A percentile compares a stretch with the other conserved stretches of the same genome.
Conservation (phyloP, 2,113 vertebrate species). For the Istiophorus platypterus region DNA sequence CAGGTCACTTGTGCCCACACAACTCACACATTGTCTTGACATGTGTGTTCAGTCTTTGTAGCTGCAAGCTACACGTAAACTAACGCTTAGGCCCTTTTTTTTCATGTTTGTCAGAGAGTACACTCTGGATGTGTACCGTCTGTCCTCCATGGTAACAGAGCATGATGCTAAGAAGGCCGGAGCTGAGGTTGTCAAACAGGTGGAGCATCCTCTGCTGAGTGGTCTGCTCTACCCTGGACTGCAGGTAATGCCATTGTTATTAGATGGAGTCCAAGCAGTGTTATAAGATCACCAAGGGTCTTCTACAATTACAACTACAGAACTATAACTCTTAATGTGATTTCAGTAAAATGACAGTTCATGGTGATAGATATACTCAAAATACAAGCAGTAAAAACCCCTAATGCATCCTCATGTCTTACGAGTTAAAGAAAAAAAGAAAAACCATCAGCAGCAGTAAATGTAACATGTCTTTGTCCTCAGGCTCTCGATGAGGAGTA, state of each 20-base stretch:
- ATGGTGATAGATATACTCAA: too few species aligned
- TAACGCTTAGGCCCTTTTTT: neutral
- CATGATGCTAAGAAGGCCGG: conserved; percentile 98
- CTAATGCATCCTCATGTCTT: too few species aligned
- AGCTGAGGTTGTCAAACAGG: conserved; percentile 98
- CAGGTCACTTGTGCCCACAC: conserved; percentile 84
- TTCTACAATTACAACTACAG: too few species aligned
- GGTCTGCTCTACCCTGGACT: conserved; percentile 97
- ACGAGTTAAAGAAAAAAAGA: too few species aligned
- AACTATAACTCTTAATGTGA: too few species aligned
- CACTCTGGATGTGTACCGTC: conserved; percentile 94
- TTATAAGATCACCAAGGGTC: neutral
- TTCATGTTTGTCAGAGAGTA: conserved; percentile 87
- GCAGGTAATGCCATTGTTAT: conserved; percentile 84
- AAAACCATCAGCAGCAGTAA: neutral
- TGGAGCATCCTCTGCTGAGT: conserved; percentile 96
- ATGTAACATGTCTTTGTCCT: neutral
- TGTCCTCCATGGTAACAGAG: conserved; percentile 94
- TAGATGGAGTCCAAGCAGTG: neutral
- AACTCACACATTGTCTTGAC: neutral
- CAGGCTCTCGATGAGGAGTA: conserved; percentile 98
- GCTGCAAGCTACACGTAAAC: neutral
- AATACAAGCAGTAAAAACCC: too few species aligned
- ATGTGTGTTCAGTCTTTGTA: neutral
- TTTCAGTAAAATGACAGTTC: too few species aligned